Evolutionary conservation across 2,797 vertebrate species (phyloP).

Genomic region (Pachyuromys duprasi): DNA sequence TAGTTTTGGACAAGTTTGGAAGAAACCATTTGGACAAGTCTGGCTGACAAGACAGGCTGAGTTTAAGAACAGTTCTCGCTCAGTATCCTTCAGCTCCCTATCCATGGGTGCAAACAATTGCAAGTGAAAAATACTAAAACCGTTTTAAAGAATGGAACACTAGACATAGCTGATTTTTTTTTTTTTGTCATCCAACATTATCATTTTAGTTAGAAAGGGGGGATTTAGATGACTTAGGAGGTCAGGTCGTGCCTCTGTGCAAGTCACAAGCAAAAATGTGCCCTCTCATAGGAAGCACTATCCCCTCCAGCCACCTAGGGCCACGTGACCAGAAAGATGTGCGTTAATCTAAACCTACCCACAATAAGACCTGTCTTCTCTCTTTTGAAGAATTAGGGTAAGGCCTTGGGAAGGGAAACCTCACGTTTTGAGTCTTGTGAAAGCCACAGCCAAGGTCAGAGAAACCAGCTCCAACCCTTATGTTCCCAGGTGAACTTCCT

Average conservation of each 20-base stretch:
- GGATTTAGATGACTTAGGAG: background rate
- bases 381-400: slow-evolving; percentile 17
- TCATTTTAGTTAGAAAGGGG: background rate
- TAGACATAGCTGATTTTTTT: background rate
- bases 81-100: background rate
- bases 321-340: background rate
- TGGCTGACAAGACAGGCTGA: background rate
- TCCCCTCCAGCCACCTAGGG: background rate
- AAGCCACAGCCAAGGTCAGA: background rate
- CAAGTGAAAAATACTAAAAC: background rate
- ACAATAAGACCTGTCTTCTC: slow-evolving; percentile 8
- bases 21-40: background rate
- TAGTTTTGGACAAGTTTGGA: background rate
- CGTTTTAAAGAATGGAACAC: background rate
- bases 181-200: background rate
- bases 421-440: background rate
- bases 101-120: background rate
- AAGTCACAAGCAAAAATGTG: background rate
- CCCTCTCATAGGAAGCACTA: background rate
- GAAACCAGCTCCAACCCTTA: background rate
- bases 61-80: background rate
- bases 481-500: background rate
- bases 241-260: background rate
- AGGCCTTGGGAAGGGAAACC: background rate
- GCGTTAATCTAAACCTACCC: background rate